These are phyloP conservation scores for Napeogenes inachia DNA, from an alignment of 2,888 invertebrate species.

Conservation along the genomic window DNA sequence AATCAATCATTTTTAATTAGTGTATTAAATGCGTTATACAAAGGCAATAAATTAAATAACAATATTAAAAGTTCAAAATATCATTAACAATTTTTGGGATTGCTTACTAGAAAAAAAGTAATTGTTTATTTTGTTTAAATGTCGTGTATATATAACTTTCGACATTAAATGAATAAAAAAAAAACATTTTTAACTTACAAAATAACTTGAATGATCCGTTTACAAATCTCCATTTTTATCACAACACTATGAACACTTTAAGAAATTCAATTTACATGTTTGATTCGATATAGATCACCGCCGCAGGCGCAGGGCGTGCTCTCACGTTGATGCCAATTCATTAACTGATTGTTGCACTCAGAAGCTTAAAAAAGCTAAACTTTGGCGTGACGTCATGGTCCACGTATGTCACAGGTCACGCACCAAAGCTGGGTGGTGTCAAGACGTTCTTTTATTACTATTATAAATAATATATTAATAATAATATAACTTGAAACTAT, in stretches of 20 bases:
- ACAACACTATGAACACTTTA: conserved; percentile 1
- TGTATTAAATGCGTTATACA: no score
- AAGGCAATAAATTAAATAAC: no score
- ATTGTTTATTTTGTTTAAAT: no score
- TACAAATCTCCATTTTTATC: conserved; percentile 6
- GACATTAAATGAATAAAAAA: neutral
- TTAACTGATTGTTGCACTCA: conserved; percentile 19
- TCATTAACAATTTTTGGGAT: no score
- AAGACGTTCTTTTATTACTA: neutral
- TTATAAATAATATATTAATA: neutral
- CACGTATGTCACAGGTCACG: conserved; percentile 8
- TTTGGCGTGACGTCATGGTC: conserved; percentile 20
- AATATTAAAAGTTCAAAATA: no score
- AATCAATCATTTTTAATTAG: no score
- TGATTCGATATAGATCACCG: conserved; percentile 15
- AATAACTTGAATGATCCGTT: neutral
- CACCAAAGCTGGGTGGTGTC: neutral
- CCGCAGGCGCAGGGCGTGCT: conserved; percentile 22
- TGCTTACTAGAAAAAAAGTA: no score
- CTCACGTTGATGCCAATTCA: conserved; percentile 18
- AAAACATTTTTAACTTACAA: neutral
- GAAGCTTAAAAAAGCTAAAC: conserved; percentile 19
- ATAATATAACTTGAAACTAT: no score
- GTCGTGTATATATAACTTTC: no score
- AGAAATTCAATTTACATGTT: conserved; percentile 4